Conservation (phyloP, 2,113 vertebrate species). For the Xiphorhynchus elegans region DNA sequence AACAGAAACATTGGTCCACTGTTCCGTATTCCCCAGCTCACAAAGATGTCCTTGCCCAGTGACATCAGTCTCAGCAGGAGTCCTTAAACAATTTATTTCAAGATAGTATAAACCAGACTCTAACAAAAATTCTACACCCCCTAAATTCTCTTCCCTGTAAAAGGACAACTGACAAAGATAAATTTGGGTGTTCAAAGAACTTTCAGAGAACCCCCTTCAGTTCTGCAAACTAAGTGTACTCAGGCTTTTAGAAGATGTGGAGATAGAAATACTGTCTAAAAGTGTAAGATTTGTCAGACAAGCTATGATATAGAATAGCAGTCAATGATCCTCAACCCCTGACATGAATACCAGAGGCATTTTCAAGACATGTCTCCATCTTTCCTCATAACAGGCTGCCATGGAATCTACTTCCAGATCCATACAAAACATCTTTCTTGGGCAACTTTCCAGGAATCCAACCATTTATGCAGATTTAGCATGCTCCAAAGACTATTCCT, state of each 20-base stretch:
- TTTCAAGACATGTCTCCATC: neutral
- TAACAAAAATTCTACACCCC: neutral
- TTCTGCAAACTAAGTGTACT: neutral
- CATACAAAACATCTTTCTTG: neutral
- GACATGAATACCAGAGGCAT: neutral
- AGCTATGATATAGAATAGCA: neutral
- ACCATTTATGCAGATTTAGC: neutral
- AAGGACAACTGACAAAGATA: neutral
- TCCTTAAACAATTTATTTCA: neutral
- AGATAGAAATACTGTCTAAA: neutral
- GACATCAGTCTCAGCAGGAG: neutral
- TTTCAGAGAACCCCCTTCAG: neutral
- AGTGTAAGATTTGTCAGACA: fast-evolving
- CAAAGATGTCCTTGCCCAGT: neutral
- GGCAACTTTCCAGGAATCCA: neutral
- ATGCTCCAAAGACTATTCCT: neutral
- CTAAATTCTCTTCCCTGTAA: neutral
- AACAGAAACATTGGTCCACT: neutral
- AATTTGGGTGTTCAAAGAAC: neutral
- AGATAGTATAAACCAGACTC: neutral
- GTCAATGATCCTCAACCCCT: neutral
- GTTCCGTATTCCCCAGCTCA: neutral
- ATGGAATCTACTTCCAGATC: neutral
- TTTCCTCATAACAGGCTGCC: neutral
- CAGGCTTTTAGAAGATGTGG: neutral